phyloP scores from a whole-genome alignment of 2,113 vertebrate species.

The Neopipo cinnamomea region DNA sequence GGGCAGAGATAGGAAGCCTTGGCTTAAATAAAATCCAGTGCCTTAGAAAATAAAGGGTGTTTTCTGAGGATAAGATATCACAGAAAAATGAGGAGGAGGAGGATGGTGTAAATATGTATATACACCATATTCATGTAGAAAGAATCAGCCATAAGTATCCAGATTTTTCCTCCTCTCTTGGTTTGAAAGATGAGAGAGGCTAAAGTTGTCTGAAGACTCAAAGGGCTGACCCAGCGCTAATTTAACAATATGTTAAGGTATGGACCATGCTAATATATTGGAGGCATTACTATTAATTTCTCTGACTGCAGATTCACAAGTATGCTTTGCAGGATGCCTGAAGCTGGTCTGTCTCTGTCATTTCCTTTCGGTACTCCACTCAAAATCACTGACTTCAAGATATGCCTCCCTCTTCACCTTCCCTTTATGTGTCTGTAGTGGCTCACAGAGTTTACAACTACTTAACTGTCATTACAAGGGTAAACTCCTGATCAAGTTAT shows the following conservation, averaged over 20 bases:
- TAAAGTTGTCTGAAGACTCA: neutral
- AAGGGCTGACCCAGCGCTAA: neutral
- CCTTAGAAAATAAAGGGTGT: constrained; percentile 23
- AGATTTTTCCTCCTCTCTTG: neutral
- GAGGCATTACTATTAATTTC: neutral
- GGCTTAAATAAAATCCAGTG: constrained; percentile 42
- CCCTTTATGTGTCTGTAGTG: neutral
- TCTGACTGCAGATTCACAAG: neutral
- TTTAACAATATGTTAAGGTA: neutral
- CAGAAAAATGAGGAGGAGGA: constrained; percentile 37
- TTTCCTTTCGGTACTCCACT: neutral
- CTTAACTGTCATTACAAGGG: neutral
- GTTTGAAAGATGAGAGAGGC: neutral
- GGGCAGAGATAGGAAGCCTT: constrained; percentile 49
- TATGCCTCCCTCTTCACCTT: neutral
- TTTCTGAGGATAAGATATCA: constrained; percentile 21
- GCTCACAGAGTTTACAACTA: neutral
- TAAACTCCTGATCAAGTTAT: neutral
- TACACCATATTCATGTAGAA: neutral
- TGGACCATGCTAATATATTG: neutral
- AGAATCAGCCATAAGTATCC: neutral
- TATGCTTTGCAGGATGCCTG: neutral
- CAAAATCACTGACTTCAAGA: neutral
- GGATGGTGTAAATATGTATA: constrained; percentile 40
- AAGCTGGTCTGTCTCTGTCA: neutral